Evolutionary conservation across 2,113 vertebrate genomes (phyloP), one percentile per base, ranked within the genome.

Genomic region (Dicerorhinus sumatrensis): DNA sequence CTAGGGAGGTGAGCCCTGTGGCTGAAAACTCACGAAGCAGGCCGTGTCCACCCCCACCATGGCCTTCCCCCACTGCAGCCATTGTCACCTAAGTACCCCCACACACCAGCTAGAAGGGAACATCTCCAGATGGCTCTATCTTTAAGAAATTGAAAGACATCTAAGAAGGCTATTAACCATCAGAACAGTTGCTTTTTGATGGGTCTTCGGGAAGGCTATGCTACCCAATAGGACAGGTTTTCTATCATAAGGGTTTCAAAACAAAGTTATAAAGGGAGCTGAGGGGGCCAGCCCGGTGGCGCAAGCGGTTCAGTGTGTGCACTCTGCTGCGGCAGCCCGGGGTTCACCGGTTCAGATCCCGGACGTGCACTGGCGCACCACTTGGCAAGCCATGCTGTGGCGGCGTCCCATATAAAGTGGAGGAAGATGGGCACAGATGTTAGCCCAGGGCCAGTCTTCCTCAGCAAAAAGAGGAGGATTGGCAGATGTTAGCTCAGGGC

Each of bases 31-130:
- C 39, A 62, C 7, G 17, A 69, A 51, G 36, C 18, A 62, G 6
- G 39, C 4, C 51, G 6, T 33, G 51, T 11, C 23, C 63, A 65
- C 3, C 20, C 21, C 51, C 6, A 36, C 36, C 0, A 1, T 70
- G 56, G 27, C 42, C 11, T 8, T 62, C 39, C 11, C 18, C 85
- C 12, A 8, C 46, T 65, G 14, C 46, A 83, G 36, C 27, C 31
- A 4, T 60, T 48, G 46, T 46, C 7, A 36, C 60, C 48, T 65
- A 6, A 18, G 60, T 29, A 51, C 10, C 13, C 51, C 21, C 29
- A 65, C 31, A 36, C 58, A 54, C 36, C 23, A 73, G 21, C 18
- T 48, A 56, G 36, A 48, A 65, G 67, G 10, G n/a, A 51, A 27
- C 39, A 39, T 70, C 33, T 94, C 70, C 11, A 65, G 39, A 31